phyloP scores from a whole-genome alignment of 2,797 vertebrate species.

The Lacerta bilineata region DNA sequence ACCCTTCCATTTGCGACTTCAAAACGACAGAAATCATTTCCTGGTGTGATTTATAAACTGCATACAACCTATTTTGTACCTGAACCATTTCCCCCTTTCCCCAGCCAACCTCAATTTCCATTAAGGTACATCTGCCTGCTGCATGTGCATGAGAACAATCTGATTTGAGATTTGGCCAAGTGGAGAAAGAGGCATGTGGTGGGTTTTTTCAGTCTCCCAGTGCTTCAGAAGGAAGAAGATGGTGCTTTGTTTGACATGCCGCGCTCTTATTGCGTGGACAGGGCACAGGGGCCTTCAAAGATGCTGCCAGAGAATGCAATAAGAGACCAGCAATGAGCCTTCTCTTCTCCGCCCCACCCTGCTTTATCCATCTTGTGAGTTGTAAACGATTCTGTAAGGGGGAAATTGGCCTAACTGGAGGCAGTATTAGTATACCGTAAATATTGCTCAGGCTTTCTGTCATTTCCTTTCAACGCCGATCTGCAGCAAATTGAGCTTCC shows the following conservation, averaged over 20 bases:
- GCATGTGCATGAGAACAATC: neutral
- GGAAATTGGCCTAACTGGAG: slow-evolving; percentile 28
- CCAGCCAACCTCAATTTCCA: slow-evolving; percentile 30
- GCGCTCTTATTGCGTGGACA: slow-evolving; percentile 3
- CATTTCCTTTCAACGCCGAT: slow-evolving; percentile 24
- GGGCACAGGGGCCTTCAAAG: neutral
- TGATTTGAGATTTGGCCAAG: slow-evolving; percentile 29
- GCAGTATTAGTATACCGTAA: slow-evolving; percentile 21
- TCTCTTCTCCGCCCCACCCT: neutral
- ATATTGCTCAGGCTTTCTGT: slow-evolving; percentile 37
- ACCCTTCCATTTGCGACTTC: neutral
- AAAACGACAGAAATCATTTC: neutral
- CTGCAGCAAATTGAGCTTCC: slow-evolving; percentile 23
- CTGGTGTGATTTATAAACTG: neutral
- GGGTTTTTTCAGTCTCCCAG: neutral
- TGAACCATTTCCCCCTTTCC: neutral
- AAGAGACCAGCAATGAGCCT: slow-evolving; percentile 3
- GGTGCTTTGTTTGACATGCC: neutral
- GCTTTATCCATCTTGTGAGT: neutral
- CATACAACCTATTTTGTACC: neutral
- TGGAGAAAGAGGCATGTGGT: neutral
- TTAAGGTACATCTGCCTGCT: slow-evolving; percentile 3
- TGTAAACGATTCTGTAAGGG: slow-evolving; percentile 16
- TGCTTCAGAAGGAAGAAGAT: slow-evolving; percentile 7
- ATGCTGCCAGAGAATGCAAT: slow-evolving; percentile 29